Evolutionary conservation across 1,140 invertebrate genomes (phyloP).

Genomic region (Panulirus ornatus): DNA sequence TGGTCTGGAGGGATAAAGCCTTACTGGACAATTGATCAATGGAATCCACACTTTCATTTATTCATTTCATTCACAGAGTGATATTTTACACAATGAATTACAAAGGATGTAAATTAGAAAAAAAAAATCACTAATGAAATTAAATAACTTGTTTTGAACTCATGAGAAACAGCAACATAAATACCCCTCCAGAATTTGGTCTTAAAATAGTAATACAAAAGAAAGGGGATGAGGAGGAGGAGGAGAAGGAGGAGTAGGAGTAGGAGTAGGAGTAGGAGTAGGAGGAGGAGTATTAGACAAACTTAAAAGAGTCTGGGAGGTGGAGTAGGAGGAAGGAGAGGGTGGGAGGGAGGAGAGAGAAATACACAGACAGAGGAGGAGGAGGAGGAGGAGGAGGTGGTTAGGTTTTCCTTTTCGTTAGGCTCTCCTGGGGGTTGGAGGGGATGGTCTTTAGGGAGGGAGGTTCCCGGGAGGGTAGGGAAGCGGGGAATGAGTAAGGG

Average conservation of each 20-base stretch:
- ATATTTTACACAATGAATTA: background rate
- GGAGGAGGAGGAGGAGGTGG: background rate
- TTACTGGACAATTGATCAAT: background rate
- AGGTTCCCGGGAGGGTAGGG: no score
- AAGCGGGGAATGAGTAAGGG: no score
- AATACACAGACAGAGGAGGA: background rate
- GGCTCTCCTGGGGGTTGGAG: slow-evolving; percentile 21
- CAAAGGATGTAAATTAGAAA: background rate
- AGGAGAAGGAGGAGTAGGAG: background rate
- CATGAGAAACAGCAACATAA: background rate
- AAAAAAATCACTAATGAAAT: background rate
- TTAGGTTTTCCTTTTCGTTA: background rate
- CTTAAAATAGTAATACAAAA: background rate
- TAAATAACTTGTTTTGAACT: background rate
- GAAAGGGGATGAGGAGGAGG: background rate
- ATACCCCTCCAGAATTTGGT: background rate
- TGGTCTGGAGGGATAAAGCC: slow-evolving; percentile 31
- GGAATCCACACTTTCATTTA: background rate
- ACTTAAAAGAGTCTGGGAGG: background rate
- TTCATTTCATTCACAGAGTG: background rate
- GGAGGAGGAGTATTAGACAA: background rate
- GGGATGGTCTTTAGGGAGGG: no score
- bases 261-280: background rate
- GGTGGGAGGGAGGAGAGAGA: background rate
- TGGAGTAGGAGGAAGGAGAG: slow-evolving; percentile 22